A percentile compares a stretch with the other conserved stretches of the same genome.
These are phyloP conservation scores for Phania funesta DNA, from an alignment of 2,888 invertebrate genomes.

Conservation along the genomic window DNA sequence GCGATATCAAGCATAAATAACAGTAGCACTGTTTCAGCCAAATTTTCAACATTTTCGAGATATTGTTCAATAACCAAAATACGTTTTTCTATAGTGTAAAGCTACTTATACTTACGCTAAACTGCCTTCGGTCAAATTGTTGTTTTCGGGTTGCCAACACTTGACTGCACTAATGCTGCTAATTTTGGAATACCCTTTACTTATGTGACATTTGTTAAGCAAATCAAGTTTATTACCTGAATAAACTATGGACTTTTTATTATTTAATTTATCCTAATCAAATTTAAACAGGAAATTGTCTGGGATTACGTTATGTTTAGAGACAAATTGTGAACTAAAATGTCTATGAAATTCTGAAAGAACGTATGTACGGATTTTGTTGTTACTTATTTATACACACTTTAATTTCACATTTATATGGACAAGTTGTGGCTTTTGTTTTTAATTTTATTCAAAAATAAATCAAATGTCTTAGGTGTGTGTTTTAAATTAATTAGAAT, in stretches of 20 bases:
- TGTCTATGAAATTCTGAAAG: not conserved
- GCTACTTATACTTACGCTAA: too few relatives aligned
- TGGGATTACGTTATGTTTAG: not conserved
- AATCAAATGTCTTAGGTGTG: not conserved
- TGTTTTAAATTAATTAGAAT: not conserved
- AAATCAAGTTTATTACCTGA: not conserved
- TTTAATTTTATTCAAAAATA: not conserved
- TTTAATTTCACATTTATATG: not conserved
- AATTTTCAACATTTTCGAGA: too few relatives aligned
- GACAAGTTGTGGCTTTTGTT: not conserved
- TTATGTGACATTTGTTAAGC: too few relatives aligned
- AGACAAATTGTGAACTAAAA: not conserved
- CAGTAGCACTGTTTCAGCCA: too few relatives aligned
- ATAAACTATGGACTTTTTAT: not conserved
- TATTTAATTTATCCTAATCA: not conserved
- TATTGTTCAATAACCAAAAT: too few relatives aligned
- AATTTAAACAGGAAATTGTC: not conserved
- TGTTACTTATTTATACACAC: not conserved
- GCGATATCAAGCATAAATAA: too few relatives aligned
- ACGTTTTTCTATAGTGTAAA: too few relatives aligned
- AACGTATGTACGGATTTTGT: not conserved
- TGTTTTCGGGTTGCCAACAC: too few relatives aligned
- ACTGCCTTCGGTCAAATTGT: too few relatives aligned
- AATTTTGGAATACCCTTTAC: too few relatives aligned
- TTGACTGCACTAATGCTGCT: too few relatives aligned